These are phyloP conservation scores for Ptychobarbus kaznakovi DNA, from an alignment of 2,797 vertebrate genomes.

Conservation along the genomic window DNA sequence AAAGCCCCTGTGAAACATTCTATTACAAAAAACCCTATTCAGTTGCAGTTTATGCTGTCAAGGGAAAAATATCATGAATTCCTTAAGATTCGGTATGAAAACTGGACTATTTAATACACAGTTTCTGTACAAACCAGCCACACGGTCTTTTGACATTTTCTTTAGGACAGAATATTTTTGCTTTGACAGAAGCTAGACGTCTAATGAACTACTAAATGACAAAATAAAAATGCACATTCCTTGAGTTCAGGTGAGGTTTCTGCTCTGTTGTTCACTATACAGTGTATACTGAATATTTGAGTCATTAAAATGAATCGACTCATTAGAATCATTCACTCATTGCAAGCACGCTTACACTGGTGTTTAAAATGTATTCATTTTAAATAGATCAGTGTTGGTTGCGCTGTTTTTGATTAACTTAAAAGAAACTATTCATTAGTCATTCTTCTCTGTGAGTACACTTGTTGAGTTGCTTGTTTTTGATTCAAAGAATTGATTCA, in stretches of 20 bases:
- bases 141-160: conserved; percentile 28
- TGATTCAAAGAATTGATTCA: not conserved
- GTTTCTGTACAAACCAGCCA: conserved; percentile 27
- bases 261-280: not conserved
- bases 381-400: not conserved
- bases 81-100: not conserved
- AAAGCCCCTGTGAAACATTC: not conserved
- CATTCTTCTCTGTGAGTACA: not conserved
- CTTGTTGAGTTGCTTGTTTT: not conserved
- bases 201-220: not conserved
- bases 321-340: not conserved
- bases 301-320: not conserved
- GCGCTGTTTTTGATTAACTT: not conserved
- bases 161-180: not conserved
- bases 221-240: not conserved
- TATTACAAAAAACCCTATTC: not conserved
- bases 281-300: not conserved
- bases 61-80: not conserved
- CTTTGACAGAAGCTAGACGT: not conserved
- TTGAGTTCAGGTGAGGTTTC: conserved; percentile 1
- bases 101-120: conserved; percentile 9
- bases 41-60: not conserved
- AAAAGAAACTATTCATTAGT: not conserved
- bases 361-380: not conserved
- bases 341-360: not conserved